phyloP scores from a whole-genome alignment of 2,888 invertebrate species.

The Tetranychus truncatus region DNA sequence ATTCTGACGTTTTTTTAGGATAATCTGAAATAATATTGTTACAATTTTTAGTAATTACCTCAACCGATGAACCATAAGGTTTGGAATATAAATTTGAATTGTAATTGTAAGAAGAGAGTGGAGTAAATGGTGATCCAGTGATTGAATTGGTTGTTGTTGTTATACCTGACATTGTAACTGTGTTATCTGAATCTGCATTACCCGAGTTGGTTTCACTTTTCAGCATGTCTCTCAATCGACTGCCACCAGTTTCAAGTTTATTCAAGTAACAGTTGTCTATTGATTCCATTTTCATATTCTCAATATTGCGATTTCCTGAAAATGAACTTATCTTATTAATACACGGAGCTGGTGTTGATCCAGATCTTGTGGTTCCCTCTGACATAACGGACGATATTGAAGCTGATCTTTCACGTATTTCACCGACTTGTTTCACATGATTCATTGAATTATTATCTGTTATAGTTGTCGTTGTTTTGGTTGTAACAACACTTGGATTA shows the following conservation, averaged over 20 bases:
- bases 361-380: neutral
- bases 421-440: neutral
- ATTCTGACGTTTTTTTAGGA: neutral
- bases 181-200: neutral
- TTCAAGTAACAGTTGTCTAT: neutral
- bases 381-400: neutral
- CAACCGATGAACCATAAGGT: neutral
- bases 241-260: neutral
- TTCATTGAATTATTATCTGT: neutral
- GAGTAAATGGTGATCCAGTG: neutral
- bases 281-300: neutral
- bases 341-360: neutral
- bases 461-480: neutral
- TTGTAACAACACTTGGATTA: neutral
- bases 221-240: neutral
- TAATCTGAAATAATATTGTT: neutral
- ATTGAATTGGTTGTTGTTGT: neutral
- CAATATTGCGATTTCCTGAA: neutral
- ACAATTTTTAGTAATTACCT: neutral
- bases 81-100: neutral
- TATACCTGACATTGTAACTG: neutral
- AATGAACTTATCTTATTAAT: neutral
- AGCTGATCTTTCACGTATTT: constrained; percentile 2
- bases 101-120: neutral
- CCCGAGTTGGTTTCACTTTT: neutral